phyloP scores from a whole-genome alignment of 2,797 vertebrate genomes.

The Graptemys geographica region DNA sequence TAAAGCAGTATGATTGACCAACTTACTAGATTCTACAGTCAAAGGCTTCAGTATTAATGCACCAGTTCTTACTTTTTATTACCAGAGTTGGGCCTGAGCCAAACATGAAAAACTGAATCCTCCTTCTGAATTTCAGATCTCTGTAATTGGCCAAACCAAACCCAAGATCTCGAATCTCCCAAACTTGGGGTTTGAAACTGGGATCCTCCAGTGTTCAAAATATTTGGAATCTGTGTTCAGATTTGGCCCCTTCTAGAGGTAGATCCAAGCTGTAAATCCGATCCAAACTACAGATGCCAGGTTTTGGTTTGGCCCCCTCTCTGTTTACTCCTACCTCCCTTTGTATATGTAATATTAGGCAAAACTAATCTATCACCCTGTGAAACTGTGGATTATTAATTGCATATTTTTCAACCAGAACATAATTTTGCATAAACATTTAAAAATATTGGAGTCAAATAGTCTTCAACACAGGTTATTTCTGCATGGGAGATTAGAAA shows the following conservation, averaged over 20 bases:
- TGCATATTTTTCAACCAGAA: neutral
- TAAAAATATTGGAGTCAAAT: neutral
- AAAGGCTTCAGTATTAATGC: neutral
- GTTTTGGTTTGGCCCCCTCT: neutral
- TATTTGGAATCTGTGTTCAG: neutral
- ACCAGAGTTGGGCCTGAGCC: neutral
- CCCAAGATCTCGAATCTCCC: neutral
- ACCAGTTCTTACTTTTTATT: too few species aligned
- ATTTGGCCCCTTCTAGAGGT: neutral
- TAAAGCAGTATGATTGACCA: neutral
- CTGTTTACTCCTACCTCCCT: neutral
- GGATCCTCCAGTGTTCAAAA: neutral
- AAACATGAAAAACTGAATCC: neutral
- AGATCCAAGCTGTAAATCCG: neutral
- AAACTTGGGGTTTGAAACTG: neutral
- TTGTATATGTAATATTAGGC: neutral
- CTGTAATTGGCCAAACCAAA: too few species aligned
- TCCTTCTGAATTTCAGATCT: neutral
- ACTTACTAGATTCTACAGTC: neutral
- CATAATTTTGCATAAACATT: neutral
- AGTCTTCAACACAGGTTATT: neutral
- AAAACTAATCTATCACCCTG: neutral
- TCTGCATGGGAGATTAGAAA: neutral
- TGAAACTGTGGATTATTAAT: neutral
- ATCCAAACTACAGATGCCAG: neutral